Evolutionary conservation across 2,888 invertebrate species (phyloP).

Genomic region (Julus scanicus): DNA sequence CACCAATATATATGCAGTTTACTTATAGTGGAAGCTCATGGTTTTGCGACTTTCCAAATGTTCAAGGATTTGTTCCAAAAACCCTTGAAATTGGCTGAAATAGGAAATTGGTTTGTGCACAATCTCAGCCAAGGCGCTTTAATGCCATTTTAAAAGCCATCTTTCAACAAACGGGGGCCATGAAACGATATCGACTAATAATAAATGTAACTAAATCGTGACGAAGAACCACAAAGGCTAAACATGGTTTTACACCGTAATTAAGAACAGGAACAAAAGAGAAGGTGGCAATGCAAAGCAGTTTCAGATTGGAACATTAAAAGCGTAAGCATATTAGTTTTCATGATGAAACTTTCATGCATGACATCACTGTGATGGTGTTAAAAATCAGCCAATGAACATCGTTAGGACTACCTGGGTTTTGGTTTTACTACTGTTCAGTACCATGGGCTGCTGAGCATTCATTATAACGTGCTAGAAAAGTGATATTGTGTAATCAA

Average conservation of each 20-base stretch:
- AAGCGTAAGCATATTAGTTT: neutral
- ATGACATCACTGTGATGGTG: neutral
- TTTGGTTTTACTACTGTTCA: neutral
- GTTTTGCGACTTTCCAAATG: neutral
- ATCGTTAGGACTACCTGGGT: neutral
- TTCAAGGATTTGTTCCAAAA: neutral
- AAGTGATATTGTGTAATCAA: too few species aligned
- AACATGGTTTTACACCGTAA: constrained; percentile 30
- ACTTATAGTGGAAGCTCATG: neutral
- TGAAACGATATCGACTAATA: constrained; percentile 34
- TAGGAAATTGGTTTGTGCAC: constrained; percentile 21
- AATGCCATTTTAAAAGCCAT: constrained; percentile 45
- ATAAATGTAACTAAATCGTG: constrained; percentile 40
- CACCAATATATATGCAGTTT: neutral
- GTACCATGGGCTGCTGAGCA: neutral
- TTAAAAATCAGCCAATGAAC: neutral
- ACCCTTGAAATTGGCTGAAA: neutral
- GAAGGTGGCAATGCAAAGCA: constrained; percentile 18
- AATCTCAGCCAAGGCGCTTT: constrained; percentile 9
- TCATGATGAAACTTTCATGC: neutral
- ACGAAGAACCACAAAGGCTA: constrained; percentile 34
- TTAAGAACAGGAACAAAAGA: neutral
- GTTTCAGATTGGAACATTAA: neutral
- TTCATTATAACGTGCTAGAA: neutral
- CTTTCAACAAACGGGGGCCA: constrained; percentile 34